Evolutionary conservation across 1,140 invertebrate genomes (phyloP).

Genomic region (Tetraneura akinire): DNA sequence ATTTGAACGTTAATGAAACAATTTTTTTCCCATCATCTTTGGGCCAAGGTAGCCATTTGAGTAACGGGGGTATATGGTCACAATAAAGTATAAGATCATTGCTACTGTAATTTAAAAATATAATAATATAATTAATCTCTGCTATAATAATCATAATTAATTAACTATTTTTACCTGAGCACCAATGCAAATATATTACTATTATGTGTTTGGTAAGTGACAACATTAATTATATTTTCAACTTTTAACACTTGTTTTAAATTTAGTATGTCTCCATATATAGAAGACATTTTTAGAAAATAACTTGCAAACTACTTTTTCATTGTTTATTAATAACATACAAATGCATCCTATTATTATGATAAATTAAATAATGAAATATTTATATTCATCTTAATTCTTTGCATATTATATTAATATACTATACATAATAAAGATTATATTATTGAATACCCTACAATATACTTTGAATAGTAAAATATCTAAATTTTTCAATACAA

Average conservation of each 20-base stretch:
- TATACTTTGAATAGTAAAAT: no score
- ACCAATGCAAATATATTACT: conserved; percentile 38
- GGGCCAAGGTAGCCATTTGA: conserved; percentile 42
- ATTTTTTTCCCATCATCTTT: conserved; percentile 40
- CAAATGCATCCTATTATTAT: no score
- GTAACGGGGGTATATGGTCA: conserved; percentile 1
- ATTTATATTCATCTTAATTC: no score
- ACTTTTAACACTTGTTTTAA: conserved; percentile 20
- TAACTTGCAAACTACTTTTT: not conserved
- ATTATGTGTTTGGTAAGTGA: conserved; percentile 33
- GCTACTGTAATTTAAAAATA: conserved; percentile 23
- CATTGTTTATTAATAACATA: conserved; percentile 32
- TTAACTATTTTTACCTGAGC: conserved; percentile 24
- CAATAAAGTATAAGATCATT: conserved; percentile 43
- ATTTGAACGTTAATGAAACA: conserved; percentile 42
- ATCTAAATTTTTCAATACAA: no score
- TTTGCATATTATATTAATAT: no score
- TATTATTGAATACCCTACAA: no score
- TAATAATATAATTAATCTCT: not conserved
- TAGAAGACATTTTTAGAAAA: conserved; percentile 11
- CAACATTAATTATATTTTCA: conserved; percentile 17
- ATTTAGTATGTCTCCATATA: conserved; percentile 14
- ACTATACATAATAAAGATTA: no score
- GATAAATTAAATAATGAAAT: no score
- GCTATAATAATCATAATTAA: not conserved